phyloP scores from a whole-genome alignment of 2,888 invertebrate species.

The Sicus ferrugineus region DNA sequence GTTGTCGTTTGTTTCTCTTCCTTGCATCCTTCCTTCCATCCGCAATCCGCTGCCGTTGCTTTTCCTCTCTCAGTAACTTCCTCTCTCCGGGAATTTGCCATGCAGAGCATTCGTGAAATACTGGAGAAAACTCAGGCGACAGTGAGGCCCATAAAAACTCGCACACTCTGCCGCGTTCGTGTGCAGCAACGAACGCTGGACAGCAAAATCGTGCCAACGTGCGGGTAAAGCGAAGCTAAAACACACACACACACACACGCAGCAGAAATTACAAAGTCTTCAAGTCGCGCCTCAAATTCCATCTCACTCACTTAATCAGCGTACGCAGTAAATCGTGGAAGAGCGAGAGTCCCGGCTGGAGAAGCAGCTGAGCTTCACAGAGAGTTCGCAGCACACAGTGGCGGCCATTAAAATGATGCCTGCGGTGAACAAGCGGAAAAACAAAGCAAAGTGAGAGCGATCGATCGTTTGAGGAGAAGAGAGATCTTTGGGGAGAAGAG shows the following conservation, averaged over 20 bases:
- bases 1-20: not conserved
- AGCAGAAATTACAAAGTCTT: not conserved
- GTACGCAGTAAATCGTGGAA: conserved; percentile 73
- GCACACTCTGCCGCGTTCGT: conserved; percentile 49
- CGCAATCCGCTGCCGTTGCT: not conserved
- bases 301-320: conserved; percentile 69
- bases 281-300: not conserved
- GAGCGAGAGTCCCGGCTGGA: conserved; percentile 70
- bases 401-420: conserved; percentile 52
- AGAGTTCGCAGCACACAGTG: conserved; percentile 73
- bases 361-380: conserved; percentile 72
- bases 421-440: conserved; percentile 35
- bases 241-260: not conserved
- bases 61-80: not conserved
- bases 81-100: conserved; percentile 32
- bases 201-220: conserved; percentile 35
- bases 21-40: not conserved
- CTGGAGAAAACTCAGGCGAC: conserved; percentile 57
- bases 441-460: no score
- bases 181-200: conserved; percentile 36
- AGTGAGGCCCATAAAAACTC: conserved; percentile 55
- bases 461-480: no score
- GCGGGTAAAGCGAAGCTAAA: conserved; percentile 31
- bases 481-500: no score
- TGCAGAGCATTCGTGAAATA: conserved; percentile 46